phyloP scores from a whole-genome alignment of 2,113 vertebrate species.

The Cacatua alba region DNA sequence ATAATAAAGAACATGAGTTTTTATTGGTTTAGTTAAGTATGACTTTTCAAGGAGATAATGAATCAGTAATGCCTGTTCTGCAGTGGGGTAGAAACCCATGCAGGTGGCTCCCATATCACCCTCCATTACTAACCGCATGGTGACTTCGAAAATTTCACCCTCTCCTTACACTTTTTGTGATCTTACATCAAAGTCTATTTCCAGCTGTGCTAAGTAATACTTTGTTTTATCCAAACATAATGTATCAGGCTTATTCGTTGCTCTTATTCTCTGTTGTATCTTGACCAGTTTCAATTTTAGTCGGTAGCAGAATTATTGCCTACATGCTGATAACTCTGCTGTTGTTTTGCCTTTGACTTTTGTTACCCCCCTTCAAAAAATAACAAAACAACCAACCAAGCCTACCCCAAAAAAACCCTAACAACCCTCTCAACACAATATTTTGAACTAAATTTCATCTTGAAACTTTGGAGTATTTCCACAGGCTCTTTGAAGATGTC shows the following conservation, averaged over 20 bases:
- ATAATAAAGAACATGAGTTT: neutral
- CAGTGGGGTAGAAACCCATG: neutral
- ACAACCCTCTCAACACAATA: neutral
- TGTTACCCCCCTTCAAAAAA: neutral
- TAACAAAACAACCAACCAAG: neutral
- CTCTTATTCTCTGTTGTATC: conserved; percentile 39
- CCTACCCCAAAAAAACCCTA: neutral
- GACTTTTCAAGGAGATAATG: neutral
- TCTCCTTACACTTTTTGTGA: neutral
- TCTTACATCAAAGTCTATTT: conserved; percentile 53
- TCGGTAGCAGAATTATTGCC: conserved; percentile 30
- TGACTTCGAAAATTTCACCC: conserved; percentile 8
- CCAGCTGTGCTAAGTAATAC: conserved; percentile 51
- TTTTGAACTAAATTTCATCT: neutral
- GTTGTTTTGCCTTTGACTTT: conserved; percentile 17
- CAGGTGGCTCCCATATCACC: neutral
- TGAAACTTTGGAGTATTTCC: neutral
- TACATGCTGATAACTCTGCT: conserved; percentile 27
- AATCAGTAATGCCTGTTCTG: neutral
- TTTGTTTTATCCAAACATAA: conserved; percentile 48
- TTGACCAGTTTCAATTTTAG: conserved; percentile 49
- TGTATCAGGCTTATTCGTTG: conserved; percentile 30
- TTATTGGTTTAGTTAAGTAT: neutral
- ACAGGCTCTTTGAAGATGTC: neutral
- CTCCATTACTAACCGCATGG: neutral